These are phyloP conservation scores for Chymomyza costata DNA, from an alignment of 1,140 invertebrate species.

Conservation along the genomic window DNA sequence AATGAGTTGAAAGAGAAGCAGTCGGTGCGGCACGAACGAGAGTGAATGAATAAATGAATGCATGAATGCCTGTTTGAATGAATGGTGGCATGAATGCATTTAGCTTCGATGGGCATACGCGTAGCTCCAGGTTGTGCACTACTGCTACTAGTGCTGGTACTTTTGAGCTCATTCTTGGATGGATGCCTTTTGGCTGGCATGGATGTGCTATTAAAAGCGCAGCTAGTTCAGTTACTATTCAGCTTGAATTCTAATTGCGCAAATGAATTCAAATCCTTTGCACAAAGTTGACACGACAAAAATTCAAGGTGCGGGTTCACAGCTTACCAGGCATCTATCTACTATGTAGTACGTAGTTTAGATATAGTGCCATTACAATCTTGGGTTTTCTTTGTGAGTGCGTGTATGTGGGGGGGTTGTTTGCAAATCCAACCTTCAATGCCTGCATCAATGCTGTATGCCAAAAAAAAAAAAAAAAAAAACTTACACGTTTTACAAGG, in stretches of 20 bases:
- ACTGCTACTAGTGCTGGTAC: too few species aligned
- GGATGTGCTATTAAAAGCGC: conserved; percentile 28
- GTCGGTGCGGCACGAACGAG: conserved; percentile 1
- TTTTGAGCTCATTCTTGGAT: too few species aligned
- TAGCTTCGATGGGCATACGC: conserved; percentile 7
- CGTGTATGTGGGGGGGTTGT: too few species aligned
- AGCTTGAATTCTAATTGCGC: conserved; percentile 44
- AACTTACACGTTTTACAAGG: conserved; percentile 20
- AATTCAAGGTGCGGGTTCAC: conserved; percentile 18
- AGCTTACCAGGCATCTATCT: too few species aligned
- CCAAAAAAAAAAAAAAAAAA: conserved; percentile 17
- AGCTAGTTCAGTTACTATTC: conserved; percentile 37
- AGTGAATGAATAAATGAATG: conserved; percentile 38
- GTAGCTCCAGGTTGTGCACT: conserved; percentile 15
- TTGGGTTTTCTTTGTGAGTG: neutral
- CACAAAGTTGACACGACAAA: conserved; percentile 5
- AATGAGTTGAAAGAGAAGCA: conserved; percentile 30
- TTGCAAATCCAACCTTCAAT: too few species aligned
- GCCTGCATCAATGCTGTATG: conserved; percentile 18
- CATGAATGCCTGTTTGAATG: conserved; percentile 13
- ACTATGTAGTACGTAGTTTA: too few species aligned
- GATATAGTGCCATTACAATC: too few species aligned
- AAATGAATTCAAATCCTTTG: conserved; percentile 27
- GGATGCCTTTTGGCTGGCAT: conserved; percentile 30
- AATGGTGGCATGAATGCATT: conserved; percentile 10